Evolutionary conservation across 2,113 vertebrate species (phyloP).

Genomic region (Carassius auratus): DNA sequence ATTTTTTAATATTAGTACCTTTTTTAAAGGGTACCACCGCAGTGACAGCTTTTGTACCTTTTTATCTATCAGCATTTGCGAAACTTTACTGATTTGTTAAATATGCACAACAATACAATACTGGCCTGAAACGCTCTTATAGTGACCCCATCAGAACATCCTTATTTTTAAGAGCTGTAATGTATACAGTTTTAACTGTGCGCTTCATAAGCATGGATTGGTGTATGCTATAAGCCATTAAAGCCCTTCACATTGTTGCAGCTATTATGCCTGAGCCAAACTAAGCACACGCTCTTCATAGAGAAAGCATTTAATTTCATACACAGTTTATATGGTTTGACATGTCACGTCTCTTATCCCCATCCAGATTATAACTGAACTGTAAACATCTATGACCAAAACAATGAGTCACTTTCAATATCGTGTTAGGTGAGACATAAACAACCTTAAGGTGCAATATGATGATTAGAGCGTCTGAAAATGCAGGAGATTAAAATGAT

Average conservation of each 20-base stretch:
- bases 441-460: slow-evolving; percentile 24
- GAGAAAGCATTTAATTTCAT: slow-evolving; percentile 45
- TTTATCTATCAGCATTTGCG: not conserved
- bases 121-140: not conserved
- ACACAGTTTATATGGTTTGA: slow-evolving; percentile 38
- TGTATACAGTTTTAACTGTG: not conserved
- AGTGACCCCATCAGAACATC: slow-evolving; percentile 12
- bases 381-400: slow-evolving; percentile 32
- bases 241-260: not conserved
- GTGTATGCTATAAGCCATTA: slow-evolving; percentile 5
- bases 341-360: not conserved
- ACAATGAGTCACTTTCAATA: slow-evolving; percentile 25
- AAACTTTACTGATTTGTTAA: not conserved
- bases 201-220: slow-evolving; percentile 17
- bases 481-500: slow-evolving; percentile 22
- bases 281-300: not conserved
- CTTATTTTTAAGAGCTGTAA: not conserved
- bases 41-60: no score
- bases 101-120: not conserved
- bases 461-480: slow-evolving; percentile 7
- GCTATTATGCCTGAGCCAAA: not conserved
- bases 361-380: slow-evolving; percentile 44
- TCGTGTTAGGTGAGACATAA: slow-evolving; percentile 30
- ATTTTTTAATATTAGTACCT: no score
- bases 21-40: no score